Evolutionary conservation across 2,113 vertebrate genomes (phyloP).

Genomic region (Dendrocopos noguchii): DNA sequence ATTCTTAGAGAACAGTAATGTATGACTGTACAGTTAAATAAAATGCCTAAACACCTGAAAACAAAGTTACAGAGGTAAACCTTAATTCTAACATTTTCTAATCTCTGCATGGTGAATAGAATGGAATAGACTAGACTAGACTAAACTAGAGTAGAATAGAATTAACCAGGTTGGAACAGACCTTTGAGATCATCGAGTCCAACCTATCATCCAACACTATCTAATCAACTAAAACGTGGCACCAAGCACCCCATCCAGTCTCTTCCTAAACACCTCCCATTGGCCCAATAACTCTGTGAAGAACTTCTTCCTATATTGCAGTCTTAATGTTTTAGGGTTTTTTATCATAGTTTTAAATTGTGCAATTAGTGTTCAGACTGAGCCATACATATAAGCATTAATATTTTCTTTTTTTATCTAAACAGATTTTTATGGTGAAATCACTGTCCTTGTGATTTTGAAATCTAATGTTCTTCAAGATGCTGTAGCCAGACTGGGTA

Average conservation of each 20-base stretch:
- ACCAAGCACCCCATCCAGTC: no score
- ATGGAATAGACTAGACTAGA: no score
- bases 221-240: no score
- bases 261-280: no score
- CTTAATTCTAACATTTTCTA: background rate
- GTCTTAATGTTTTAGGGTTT: background rate
- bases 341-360: background rate
- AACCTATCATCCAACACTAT: no score
- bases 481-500: background rate
- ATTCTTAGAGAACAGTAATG: background rate
- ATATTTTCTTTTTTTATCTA: background rate
- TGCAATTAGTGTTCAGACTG: background rate
- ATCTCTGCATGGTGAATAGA: background rate
- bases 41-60: background rate
- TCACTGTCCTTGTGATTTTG: background rate
- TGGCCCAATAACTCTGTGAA: no score
- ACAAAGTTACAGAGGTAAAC: background rate
- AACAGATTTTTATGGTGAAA: background rate
- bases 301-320: background rate
- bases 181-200: no score
- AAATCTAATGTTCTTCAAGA: background rate
- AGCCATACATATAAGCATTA: background rate
- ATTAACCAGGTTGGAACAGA: no score
- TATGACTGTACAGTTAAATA: background rate
- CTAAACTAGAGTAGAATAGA: background rate